Evolutionary conservation across 2,797 vertebrate genomes (phyloP), one percentile per base, ranked within the genome.

Genomic region (Pagetopsis macropterus): DNA sequence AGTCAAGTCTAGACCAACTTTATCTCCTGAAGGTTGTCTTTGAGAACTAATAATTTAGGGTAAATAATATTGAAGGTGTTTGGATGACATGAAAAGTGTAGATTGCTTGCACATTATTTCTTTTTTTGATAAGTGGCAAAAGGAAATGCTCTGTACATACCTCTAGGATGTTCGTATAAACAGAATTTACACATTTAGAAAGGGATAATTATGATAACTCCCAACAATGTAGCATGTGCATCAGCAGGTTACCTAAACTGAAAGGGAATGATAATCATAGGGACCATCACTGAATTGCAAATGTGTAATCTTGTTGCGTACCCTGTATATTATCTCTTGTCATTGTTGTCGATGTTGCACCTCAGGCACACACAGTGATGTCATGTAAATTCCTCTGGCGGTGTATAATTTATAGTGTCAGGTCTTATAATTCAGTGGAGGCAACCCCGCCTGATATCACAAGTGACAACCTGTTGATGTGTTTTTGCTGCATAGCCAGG

Each of bases 391-490:
- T 91, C 90, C 79, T 87, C 57, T 17, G 37, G 43, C 19, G 7
- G 51, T 87, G 78, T 90, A 91, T 91, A 84, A 90, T 90, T 89
- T 89, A 81, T 52, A 1, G 69, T 75, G 85, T 88, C 89, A 84
- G 83, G 62, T 82, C 76, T 68, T 86, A 74, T 91, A 87, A 91
- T 88, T 84, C 72, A 51, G 77, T 68, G 69, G 74, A 81, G 70
- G 74, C 43, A 75, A 75, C 70, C 33, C 57, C 9, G 52, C 71
- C 79, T 71, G 83, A 87, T 88, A 91, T 89, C 83, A 71, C 89
- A 91, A 88, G 90, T 92, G 91, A 93, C 80, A 88, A 92, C 88
- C 91, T 94, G 93, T 91, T 92, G 89, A 91, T 90, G 76, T 92
- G 88, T 90, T 88, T 81, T 87, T 87, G 77, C 86, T 79, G 64